These are phyloP conservation scores for Solea solea DNA, from an alignment of 2,113 vertebrate genomes.

Conservation along the genomic window DNA sequence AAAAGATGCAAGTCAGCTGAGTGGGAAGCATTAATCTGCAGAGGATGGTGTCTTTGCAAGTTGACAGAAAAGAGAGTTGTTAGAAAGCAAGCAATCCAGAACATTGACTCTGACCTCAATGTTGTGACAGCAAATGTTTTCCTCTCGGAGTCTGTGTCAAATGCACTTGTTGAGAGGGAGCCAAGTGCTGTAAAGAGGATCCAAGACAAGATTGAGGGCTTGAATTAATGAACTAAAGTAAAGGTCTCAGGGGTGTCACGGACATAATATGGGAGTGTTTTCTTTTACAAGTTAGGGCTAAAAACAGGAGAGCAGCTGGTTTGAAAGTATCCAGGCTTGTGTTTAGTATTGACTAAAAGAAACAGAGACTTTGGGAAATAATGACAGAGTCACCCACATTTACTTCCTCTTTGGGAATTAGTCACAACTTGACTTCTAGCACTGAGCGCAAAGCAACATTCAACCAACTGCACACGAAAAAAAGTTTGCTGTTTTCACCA, in stretches of 20 bases:
- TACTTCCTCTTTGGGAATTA: too few species aligned
- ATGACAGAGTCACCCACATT: too few species aligned
- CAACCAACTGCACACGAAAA: too few species aligned
- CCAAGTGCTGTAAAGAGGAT: slow-evolving; percentile 14
- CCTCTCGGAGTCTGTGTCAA: neutral
- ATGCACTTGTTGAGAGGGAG: slow-evolving; percentile 7
- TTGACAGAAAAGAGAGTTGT: neutral
- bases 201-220: slow-evolving; percentile 1
- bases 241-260: slow-evolving; percentile 2
- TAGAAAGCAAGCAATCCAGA: neutral
- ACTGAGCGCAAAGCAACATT: too few species aligned
- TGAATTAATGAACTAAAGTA: slow-evolving; percentile 9
- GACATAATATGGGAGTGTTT: neutral
- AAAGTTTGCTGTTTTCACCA: too few species aligned
- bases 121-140: slow-evolving; percentile 5
- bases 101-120: slow-evolving; percentile 14
- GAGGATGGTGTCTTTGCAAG: neutral
- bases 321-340: neutral
- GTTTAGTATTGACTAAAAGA: neutral
- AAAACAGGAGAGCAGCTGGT: neutral
- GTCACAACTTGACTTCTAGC: too few species aligned
- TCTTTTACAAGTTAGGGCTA: neutral
- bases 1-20: neutral
- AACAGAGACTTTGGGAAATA: too few species aligned
- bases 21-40: neutral